Evolutionary conservation across 1,140 invertebrate species (phyloP), one percentile per base, ranked within the genome.

Genomic region (Caerostris darwini): DNA sequence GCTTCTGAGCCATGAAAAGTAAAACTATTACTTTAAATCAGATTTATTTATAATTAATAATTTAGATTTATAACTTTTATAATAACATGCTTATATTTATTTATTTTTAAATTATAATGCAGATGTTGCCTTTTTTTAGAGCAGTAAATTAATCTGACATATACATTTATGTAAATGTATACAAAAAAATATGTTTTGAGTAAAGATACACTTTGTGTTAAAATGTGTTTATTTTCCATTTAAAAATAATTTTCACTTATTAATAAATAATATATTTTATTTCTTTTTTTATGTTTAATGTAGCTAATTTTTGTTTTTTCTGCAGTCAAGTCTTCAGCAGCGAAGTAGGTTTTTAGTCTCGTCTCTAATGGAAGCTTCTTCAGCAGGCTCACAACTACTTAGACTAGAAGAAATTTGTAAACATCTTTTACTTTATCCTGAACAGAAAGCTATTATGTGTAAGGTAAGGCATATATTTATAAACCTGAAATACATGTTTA

Each of bases 401-500:
- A 96, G 97, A 94, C 95, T 97, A 3, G 97, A 98, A 95, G 97
- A 97, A 95, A 96, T 98, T 53, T 97, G 97, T 71, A 96, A 96
- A 10, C 98, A 98, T 95, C 95, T 98, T 2, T 96, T 97, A 86
- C 96, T 97, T 92, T 98, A 97, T 96, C 97, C 97, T 0, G 97
- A 98, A 95, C 97, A 97, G 4, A 97, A 97, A 95, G 96, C 97
- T 95, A 96, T 97, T 94, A 97, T 97, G 93, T 97, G 97, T 34
- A 98, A 97, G 96, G 97, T 97, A 96, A 95, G 94, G 34, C 34
- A 34, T 34, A 2, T 34, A 34, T 34, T 34, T 34, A 34, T 34
- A 34, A 34, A 34, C 34, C 34, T 34, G 34, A 34, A 34, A 34
- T 34, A 34, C 34, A 34, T 34, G 34, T 34, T 34, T 34, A 34